phyloP scores from a whole-genome alignment of 2,888 invertebrate species.

The Anthrax anthrax region DNA sequence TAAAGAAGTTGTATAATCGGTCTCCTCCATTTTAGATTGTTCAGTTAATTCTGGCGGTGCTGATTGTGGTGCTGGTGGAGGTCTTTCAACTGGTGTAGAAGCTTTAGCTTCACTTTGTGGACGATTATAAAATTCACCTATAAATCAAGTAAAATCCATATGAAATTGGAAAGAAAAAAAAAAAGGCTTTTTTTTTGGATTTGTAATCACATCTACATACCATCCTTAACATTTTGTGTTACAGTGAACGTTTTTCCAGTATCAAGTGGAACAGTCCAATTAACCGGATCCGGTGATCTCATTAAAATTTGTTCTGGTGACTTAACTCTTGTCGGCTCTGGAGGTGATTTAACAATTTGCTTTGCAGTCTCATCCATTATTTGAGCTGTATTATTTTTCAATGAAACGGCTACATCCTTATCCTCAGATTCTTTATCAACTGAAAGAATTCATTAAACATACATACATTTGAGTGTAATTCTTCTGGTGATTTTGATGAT shows the following conservation, averaged over 20 bases:
- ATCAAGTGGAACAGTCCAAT: conserved; percentile 89
- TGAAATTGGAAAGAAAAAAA: too few species aligned
- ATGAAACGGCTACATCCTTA: conserved; percentile 27
- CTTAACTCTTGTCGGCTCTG: conserved; percentile 84
- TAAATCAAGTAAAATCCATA: too few species aligned
- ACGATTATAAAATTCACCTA: conserved; percentile 67
- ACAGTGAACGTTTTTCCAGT: conserved; percentile 88
- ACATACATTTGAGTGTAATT: neutral
- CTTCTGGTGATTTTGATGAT: neutral
- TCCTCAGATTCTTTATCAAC: conserved; percentile 29
- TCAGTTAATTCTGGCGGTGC: conserved; percentile 50
- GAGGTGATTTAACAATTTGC: conserved; percentile 79
- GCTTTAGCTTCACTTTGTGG: conserved; percentile 81
- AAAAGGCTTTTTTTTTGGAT: neutral
- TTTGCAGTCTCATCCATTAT: conserved; percentile 34
- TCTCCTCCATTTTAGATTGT: conserved; percentile 42
- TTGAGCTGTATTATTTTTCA: conserved; percentile 32
- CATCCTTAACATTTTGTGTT: conserved; percentile 77
- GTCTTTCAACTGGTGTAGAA: conserved; percentile 48
- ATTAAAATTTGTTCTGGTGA: conserved; percentile 86
- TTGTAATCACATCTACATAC: too few species aligned
- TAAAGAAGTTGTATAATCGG: neutral
- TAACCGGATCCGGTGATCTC: conserved; percentile 86
- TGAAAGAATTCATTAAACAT: too few species aligned
- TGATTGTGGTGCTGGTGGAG: conserved; percentile 50